Evolutionary conservation across 2,113 vertebrate species (phyloP).

Genomic region (Leucopsar rothschildi): DNA sequence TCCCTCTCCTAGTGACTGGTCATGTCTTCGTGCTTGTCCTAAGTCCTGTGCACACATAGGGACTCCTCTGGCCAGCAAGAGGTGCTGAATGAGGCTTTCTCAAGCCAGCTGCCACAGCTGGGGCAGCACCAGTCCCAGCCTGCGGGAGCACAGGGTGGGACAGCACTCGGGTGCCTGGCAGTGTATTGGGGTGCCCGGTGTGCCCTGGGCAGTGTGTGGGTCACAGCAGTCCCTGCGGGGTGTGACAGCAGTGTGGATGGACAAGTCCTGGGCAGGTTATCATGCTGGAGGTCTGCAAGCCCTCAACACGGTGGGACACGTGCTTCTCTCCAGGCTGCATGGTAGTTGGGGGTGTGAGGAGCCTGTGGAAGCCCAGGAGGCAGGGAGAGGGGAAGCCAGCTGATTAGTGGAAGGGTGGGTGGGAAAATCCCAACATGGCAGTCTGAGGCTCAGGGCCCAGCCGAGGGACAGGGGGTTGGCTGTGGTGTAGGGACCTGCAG

Average conservation of each 20-base stretch:
- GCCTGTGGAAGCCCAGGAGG: neutral
- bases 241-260: neutral
- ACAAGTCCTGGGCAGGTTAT: neutral
- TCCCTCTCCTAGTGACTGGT: fast-evolving
- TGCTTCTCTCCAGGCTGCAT: neutral
- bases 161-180: fast-evolving
- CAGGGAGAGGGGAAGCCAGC: neutral
- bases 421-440: neutral
- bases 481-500: neutral
- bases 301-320: fast-evolving
- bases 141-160: fast-evolving
- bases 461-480: neutral
- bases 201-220: neutral
- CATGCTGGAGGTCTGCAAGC: fast-evolving
- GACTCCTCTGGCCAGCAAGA: neutral
- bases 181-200: fast-evolving
- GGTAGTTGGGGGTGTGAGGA: neutral
- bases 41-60: fast-evolving
- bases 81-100: neutral
- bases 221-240: neutral
- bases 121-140: neutral
- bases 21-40: neutral
- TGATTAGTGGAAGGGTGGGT: neutral
- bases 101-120: fast-evolving
- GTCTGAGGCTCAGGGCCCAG: neutral